Percentiles rank a stretch among this genome's conserved stretches.
These are phyloP conservation scores for Pachypanchax playfairii DNA, from an alignment of 2,113 vertebrate species.

Conservation along the genomic window DNA sequence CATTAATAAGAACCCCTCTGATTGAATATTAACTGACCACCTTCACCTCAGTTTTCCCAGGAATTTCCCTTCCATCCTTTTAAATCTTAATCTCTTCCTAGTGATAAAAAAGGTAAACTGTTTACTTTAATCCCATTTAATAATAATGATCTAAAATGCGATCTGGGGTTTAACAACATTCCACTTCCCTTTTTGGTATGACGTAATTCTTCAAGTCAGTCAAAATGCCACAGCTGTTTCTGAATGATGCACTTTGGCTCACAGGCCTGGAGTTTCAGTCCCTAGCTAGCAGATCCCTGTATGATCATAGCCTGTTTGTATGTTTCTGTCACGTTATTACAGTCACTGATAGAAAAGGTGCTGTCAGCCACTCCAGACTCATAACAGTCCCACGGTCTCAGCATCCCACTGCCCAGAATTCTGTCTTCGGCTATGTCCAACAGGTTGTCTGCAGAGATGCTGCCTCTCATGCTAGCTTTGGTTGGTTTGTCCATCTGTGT, in stretches of 20 bases:
- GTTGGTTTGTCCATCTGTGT: slow-evolving; percentile 33
- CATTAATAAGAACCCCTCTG: no score
- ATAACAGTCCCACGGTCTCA: slow-evolving; percentile 77
- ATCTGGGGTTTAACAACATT: slow-evolving; percentile 21
- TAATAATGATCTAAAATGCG: slow-evolving; percentile 17
- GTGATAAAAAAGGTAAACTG: not conserved
- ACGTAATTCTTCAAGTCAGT: slow-evolving; percentile 31
- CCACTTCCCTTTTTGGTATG: slow-evolving; percentile 57
- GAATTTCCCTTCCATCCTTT: not conserved
- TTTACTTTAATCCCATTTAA: not conserved
- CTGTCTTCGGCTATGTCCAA: slow-evolving; percentile 77
- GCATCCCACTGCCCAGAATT: slow-evolving; percentile 39
- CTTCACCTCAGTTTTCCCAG: slow-evolving; percentile 30
- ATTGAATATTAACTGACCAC: not conserved
- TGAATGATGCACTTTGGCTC: slow-evolving; percentile 34
- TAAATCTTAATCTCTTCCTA: not conserved
- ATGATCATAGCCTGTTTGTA: slow-evolving; percentile 77
- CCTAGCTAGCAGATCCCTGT: slow-evolving; percentile 80
- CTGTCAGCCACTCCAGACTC: slow-evolving; percentile 74
- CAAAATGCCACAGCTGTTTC: slow-evolving; percentile 4
- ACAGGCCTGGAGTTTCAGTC: slow-evolving; percentile 5
- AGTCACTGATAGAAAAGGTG: slow-evolving; percentile 82
- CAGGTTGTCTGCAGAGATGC: slow-evolving; percentile 89
- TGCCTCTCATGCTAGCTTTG: slow-evolving; percentile 79
- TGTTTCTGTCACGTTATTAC: slow-evolving; percentile 77